Percentiles rank a stretch among this genome's conserved stretches.
phyloP scores from a whole-genome alignment of 1,140 invertebrate genomes.

The Drosophila nikananu region DNA sequence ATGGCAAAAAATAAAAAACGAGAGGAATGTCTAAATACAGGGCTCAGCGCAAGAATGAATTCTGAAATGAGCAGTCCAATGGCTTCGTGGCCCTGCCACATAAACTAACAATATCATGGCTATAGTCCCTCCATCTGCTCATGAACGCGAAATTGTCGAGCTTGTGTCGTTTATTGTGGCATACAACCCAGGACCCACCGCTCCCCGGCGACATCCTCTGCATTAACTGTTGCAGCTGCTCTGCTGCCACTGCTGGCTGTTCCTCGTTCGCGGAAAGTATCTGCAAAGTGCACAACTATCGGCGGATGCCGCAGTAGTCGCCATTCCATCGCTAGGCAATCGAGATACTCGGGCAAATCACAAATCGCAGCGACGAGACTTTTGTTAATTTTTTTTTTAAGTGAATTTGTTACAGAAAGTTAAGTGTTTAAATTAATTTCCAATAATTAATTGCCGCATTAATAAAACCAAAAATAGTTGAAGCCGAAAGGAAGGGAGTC shows the following conservation, averaged over 20 bases:
- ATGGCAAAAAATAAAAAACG: conserved; percentile 23
- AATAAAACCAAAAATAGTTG: too few species aligned
- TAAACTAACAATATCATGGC: conserved; percentile 42
- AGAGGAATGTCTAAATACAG: conserved; percentile 1
- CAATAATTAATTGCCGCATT: background rate
- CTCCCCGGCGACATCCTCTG: background rate
- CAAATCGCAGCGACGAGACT: background rate
- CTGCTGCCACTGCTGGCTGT: background rate
- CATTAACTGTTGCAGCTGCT: conserved; percentile 31
- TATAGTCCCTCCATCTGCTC: background rate
- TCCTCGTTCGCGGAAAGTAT: conserved; percentile 6
- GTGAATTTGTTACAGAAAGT: background rate
- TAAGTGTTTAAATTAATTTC: background rate
- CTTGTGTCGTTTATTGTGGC: conserved; percentile 3
- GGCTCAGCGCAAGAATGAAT: background rate
- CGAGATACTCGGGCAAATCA: conserved; percentile 4
- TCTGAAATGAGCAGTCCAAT: conserved; percentile 25
- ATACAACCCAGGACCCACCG: background rate
- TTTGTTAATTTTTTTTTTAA: background rate
- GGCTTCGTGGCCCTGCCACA: conserved; percentile 16
- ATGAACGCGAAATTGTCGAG: too few species aligned
- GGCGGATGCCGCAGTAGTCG: conserved; percentile 15
- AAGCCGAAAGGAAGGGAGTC: background rate
- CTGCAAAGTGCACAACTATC: conserved; percentile 24
- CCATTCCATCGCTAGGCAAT: conserved; percentile 27